A percentile compares a stretch with the other conserved stretches of the same genome.
phyloP scores from a whole-genome alignment of 2,888 invertebrate genomes.

The Drosophila recens region DNA sequence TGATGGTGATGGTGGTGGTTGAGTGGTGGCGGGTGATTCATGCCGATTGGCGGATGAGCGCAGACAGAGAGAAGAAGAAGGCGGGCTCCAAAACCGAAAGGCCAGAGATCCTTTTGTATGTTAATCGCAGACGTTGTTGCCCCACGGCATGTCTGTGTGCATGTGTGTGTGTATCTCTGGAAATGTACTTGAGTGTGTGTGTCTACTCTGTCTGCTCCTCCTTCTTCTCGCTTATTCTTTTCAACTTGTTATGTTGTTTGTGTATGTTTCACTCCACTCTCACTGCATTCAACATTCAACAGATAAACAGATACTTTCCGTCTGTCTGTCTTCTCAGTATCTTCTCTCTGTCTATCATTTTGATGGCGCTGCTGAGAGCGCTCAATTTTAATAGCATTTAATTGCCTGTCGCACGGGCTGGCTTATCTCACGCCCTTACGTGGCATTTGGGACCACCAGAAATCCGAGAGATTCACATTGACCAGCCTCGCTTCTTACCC shows the following conservation, averaged over 20 bases:
- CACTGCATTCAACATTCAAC: conserved; percentile 57
- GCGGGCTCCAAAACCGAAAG: conserved; percentile 75
- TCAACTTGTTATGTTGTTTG: conserved; percentile 55
- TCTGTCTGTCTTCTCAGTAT: conserved; percentile 31
- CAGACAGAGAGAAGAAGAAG: conserved; percentile 60
- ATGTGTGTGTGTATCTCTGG: conserved; percentile 6
- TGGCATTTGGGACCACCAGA: conserved; percentile 65
- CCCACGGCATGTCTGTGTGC: conserved; percentile 33
- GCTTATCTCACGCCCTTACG: conserved; percentile 64
- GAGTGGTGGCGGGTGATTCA: conserved; percentile 66
- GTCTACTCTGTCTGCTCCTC: conserved; percentile 49
- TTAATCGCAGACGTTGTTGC: conserved; percentile 72
- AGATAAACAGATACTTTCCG: conserved; percentile 65
- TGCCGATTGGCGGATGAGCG: conserved; percentile 73
- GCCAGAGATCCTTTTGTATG: conserved; percentile 82
- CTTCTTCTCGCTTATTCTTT: conserved; percentile 57
- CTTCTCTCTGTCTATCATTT: conserved; percentile 50
- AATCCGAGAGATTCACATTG: conserved; percentile 35
- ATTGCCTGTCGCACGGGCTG: conserved; percentile 69
- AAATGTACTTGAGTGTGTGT: conserved; percentile 11
- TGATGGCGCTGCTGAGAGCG: conserved; percentile 20
- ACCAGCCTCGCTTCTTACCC: conserved; percentile 38
- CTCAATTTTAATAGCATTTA: conserved; percentile 76
- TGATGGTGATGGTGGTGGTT: neutral
- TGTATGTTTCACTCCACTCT: conserved; percentile 37